Base-by-base conservation (phyloP, 2,797 vertebrate genomes). In the Acipenser oxyrinchus region DNA sequence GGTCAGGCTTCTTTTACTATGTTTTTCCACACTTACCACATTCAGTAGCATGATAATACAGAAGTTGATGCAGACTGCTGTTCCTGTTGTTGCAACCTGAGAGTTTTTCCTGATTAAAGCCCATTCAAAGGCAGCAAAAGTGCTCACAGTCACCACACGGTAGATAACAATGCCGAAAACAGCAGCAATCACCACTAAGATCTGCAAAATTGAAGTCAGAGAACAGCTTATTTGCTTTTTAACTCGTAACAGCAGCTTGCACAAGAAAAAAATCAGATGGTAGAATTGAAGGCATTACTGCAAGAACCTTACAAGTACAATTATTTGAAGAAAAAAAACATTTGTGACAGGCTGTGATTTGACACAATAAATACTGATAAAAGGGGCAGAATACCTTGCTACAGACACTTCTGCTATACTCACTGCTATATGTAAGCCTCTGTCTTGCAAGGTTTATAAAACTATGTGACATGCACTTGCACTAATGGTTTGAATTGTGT, bases 91-190 rank as follows among this genome's bases (percentile, higher is more conserved):
- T 51, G 93, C 94, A 76, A 96, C 92, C 91, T 95, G 94, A 88
- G 94, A 96, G 78, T 96, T 95, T 82, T 95, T 95, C 83, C 93
- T 91, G 87, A 96, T 96, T 76, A 96, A 85, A 10, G 93, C 93
- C 94, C 94, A 96, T 81, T 94, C 93, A 66, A 96, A 96, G 75
- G 94, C 93, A 55, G 94, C 93, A 1, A 96, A 96, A 72, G 93
- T 95, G 88, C 94, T 95, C 82, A 96, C 93, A 6, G 93, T 96
- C 87, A 96, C 93, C 74, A 95, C 94, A 4, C 94, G 91, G 78
- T 96, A 96, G 77, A 96, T 95, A 80, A 96, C 93, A 49, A 96
- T 95, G 74, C 93, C 94, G 2, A 96, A 96, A 71, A 96, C 94
- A 0, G 94, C 93, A 2, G 93, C 93, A 18, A 96, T 95, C 81